Base-by-base conservation (phyloP, 2,888 invertebrate species). In the Furcula furcula region DNA sequence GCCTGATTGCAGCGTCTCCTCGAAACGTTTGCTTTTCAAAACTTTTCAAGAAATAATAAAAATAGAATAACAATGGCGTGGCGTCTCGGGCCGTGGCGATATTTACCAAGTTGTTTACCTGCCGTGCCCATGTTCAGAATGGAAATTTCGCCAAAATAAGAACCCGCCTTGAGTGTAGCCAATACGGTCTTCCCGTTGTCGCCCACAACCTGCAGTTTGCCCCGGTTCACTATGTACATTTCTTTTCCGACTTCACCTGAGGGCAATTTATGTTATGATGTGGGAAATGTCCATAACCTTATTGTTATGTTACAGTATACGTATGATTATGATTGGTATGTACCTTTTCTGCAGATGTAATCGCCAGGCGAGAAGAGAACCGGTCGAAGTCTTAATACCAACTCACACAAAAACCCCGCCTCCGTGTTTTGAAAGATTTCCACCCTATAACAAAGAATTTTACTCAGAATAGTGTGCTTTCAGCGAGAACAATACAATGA, bases 351-450 rank as follows among this genome's bases (percentile, higher is more conserved):
- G 90, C 99, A 99, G 76, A 99, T 98, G 87, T 97, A 99, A 89
- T 99, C 99, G 38, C 98, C 98, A 14, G 99, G 99, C 60, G 98
- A 98, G 90, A 98, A 99, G 48, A 99, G 93, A 31, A 98, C 98
- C 32, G 98, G 98, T 63, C 98, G 91, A 52, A 99, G 91, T 79
- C 97, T 92, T 49, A 99, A 91, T 62, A 99, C 99, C 68, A 99
- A 91, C 87, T 98, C 98, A 82, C 98, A 98, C 49, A 99, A 93
- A 91, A 99, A 99, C 37, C 99, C 99, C 42, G 98, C 98, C 87
- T 99, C 99, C 31, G 98, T 99, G 87, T 98, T 98, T 91, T 99
- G 98, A 90, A 99, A 99, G 76, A 99, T 99, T 90, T 99, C 98
- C 75, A 99, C 98, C 81, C 97, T 91, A 48, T 11, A 55, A 51